Base-by-base conservation (phyloP, 2,888 invertebrate genomes). In the Nemotelus pantherinus region DNA sequence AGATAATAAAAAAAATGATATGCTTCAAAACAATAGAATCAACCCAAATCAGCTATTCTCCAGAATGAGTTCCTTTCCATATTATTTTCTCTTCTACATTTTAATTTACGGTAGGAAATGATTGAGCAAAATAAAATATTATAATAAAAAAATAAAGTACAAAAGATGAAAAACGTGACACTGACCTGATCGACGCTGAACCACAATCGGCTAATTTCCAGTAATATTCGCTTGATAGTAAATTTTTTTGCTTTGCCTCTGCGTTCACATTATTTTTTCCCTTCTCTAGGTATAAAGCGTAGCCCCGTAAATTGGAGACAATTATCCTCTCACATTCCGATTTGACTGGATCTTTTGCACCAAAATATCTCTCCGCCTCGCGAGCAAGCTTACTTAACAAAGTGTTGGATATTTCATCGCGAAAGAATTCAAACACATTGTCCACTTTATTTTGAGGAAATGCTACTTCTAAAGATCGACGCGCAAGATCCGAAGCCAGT, bases 351-450 rank as follows among this genome's bases (percentile, higher is more conserved):
- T 25, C 25, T 25, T 25, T 25, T 25, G 25, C 25, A 25, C 25
- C 25, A 25, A 25, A 25, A 25, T 25, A 25, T 25, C 25, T 25
- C 25, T 25, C 25, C 25, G 25, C 25, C 1, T 25, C 25, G 25
- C 25, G 25, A 25, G 25, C 25, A 25, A 25, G 25, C 25, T 25
- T 25, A 25, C 25, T 25, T 25, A 25, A 25, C 25, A 25, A 25
- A 25, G 25, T 25, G 25, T 25, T 25, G 25, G 25, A 25, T 77
- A 97, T 93, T 87, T 97, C 96, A 60, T 89, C 89, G 84, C 94
- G 94, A 85, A 96, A 97, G 88, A 94, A 95, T 3, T 91, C 85
- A 71, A 96, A 90, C 7, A 94, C 96, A 83, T 95, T 94, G 2
- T 91, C 89, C 71, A 94, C 88, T 87, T 96, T 97, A 68, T 89